Base-by-base conservation (phyloP, 2,113 vertebrate species). In the Chlamydotis undulata region DNA sequence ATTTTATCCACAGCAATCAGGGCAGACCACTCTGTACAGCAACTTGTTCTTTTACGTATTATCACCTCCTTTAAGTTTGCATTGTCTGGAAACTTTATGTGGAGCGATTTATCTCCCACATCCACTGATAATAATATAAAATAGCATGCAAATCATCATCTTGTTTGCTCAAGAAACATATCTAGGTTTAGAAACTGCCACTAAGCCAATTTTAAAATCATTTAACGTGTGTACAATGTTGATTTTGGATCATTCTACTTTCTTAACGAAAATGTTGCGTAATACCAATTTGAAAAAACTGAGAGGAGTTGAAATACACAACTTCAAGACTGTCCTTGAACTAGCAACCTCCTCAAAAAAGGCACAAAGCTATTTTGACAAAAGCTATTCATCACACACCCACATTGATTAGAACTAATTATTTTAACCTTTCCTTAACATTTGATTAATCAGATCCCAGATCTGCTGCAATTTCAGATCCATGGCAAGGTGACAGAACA, bases 391-490 rank as follows among this genome's bases (percentile, higher is more conserved):
- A 69, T 14, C 26, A 57, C 4, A 83, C 68, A 74, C 9, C 9
- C 35, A 82, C 76, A 56, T 3, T 73, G 47, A 93, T 81, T 83
- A 53, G 59, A 87, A 61, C 53, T 68, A 68, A 93, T 79, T 91
- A 76, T 80, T 85, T 85, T 80, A 68, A 69, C 35, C 26, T 93
- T 94, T 87, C 63, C 55, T 83, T 92, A 64, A n/a, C 31, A 68
- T 53, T 63, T 94, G 56, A 75, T 87, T 88, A 88, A 92, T 90
- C 55, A 92, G 55, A 80, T 74, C n/a, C 13, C 59, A 86, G 63
- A 61, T 61, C 33, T 80, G 63, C n/a, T 61, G 45, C 73, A 74
- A 61, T 83, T 83, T 88, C 63, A 90, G 26, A 61, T 41, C 19
- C 61, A 67, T 22, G 14, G n/a, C 24, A 68, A 86, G 61, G 39